A percentile compares a stretch with the other conserved stretches of the same genome.
These are phyloP conservation scores for Drosophila niveifrons DNA, from an alignment of 2,888 invertebrate genomes.

Conservation along the genomic window DNA sequence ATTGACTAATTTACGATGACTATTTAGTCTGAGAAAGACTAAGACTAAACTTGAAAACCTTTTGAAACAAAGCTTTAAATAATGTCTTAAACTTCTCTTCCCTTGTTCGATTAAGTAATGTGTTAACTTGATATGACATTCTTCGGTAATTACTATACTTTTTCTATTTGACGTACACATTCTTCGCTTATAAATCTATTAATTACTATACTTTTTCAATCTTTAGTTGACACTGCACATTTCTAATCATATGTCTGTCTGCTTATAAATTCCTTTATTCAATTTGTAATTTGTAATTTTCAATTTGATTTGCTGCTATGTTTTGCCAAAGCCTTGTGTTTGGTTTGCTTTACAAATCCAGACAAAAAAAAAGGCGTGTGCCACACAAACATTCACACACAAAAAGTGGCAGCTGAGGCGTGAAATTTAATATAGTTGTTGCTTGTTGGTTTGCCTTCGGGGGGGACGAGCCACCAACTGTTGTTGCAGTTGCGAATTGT, in stretches of 20 bases:
- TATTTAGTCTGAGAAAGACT: no score
- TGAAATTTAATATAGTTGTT: constrained; percentile 50
- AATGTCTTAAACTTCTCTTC: no score
- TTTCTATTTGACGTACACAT: no score
- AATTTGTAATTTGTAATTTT: neutral
- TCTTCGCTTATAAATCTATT: no score
- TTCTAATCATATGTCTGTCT: neutral
- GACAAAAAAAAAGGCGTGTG: constrained; percentile 20
- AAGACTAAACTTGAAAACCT: no score
- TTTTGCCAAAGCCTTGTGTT: constrained; percentile 26
- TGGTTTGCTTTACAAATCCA: constrained; percentile 12
- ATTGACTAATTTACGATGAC: no score
- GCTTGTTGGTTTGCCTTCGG: neutral
- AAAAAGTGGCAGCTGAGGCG: constrained; percentile 24
- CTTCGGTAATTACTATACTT: no score
- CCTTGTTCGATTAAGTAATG: no score
- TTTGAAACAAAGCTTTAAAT: no score
- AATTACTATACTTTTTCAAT: neutral
- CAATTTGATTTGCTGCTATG: neutral
- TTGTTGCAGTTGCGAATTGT: constrained; percentile 17
- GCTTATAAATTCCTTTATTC: neutral
- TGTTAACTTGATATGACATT: no score
- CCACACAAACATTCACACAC: neutral
- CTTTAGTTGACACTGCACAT: neutral
- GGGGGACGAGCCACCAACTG: constrained; percentile 1